Base-by-base conservation (phyloP, 2,888 invertebrate species). In the Pseudanteris insignis region DNA sequence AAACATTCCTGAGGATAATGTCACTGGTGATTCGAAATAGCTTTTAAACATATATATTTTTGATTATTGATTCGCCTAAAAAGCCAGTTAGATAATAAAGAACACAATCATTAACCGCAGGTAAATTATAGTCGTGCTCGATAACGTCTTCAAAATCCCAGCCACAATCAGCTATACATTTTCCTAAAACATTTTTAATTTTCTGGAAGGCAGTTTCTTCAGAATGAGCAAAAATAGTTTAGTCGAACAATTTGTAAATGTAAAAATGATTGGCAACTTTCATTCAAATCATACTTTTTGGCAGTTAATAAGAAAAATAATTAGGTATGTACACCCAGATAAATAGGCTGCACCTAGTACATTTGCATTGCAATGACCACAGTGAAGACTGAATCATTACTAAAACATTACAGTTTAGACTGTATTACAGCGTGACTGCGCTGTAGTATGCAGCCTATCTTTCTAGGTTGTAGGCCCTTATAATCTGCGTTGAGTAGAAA, bases 71-170 rank as follows among this genome's bases (percentile, higher is more conserved):
- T 11, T 51, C 29, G 6, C 43, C 38, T 3, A 63, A 36, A 46
- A 36, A 28, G 13, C 41, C 60, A n/a, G 57, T 48, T 14, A 64
- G 15, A 21, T 47, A 60, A 50, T 63, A 63, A 9, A 51, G 25
- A n/a, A 57, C 36, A 24, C 64, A 64, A 30, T 57, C 46, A 40
- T 28, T 24, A 5, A 63, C 50, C 21, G 29, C 55, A 1, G 60
- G 51, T 24, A 41, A 13, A 9, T 32, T 34, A 9, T 63, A 63
- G 30, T 63, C 59, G 7, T 54, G 59, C 30, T 63, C 59, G 7
- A 48, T 30, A 11, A 51, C 8, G 5, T 48, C 41, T 34, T 60
- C 55, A 9, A 63, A 55, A 7, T 55, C 30, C 63, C 55, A 59
- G 13, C 55, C 63, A 7, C 33, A 34, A 28, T 59, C 41, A 8